Evolutionary conservation across 2,797 vertebrate species (phyloP).

Genomic region (Malurus splendens): DNA sequence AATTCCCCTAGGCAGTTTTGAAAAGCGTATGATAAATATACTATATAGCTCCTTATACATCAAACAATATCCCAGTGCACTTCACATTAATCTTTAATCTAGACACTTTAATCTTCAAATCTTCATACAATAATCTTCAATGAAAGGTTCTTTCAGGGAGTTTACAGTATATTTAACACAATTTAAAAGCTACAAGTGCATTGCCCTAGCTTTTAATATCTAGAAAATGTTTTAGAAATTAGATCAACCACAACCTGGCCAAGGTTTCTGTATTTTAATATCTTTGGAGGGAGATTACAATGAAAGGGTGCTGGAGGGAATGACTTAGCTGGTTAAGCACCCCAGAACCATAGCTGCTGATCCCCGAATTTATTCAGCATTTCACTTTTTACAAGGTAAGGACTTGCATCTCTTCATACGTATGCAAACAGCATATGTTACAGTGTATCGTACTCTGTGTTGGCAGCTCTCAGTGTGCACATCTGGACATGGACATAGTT

Average conservation of each 20-base stretch:
- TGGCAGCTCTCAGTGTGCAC: conserved; percentile 25
- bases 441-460: not conserved
- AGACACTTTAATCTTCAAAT: conserved; percentile 52
- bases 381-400: conserved; percentile 35
- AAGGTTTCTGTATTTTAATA: conserved; percentile 49
- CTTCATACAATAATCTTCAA: conserved; percentile 37
- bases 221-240: conserved; percentile 48
- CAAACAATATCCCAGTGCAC: conserved; percentile 35
- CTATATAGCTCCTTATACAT: conserved; percentile 32
- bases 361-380: not conserved
- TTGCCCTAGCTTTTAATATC: conserved; percentile 25
- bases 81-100: conserved; percentile 61
- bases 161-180: conserved; percentile 51
- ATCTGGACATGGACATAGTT: conserved; percentile 28
- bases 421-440: not conserved
- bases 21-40: conserved; percentile 30
- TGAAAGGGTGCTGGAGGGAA: conserved; percentile 26
- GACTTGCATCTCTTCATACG: not conserved
- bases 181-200: conserved; percentile 34
- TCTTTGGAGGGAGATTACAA: conserved; percentile 20
- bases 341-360: not conserved
- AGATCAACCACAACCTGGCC: conserved; percentile 38
- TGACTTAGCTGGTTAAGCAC: conserved; percentile 9
- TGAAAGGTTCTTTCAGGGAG: conserved; percentile 27
- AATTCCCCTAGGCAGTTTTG: conserved; percentile 22